Percentiles rank a stretch among this genome's conserved stretches.
These are phyloP conservation scores for Passer domesticus DNA, from an alignment of 2,113 vertebrate genomes.

Conservation along the genomic window DNA sequence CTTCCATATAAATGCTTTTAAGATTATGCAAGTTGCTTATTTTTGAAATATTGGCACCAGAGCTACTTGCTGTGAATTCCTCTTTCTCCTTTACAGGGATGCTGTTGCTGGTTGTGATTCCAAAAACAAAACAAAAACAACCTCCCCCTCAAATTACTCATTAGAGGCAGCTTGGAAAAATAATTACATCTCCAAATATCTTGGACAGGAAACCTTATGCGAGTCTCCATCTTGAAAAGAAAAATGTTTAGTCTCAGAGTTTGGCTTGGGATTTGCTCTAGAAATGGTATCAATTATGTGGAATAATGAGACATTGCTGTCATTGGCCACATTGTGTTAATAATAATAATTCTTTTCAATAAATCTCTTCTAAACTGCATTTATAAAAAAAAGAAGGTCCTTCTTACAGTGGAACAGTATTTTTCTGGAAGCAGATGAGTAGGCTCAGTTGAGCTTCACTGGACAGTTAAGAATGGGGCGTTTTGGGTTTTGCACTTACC, in stretches of 20 bases:
- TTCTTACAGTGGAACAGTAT: background rate
- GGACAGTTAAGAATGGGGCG: rapidly evolving
- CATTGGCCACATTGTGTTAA: background rate
- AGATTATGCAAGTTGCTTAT: background rate
- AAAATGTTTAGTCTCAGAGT: background rate
- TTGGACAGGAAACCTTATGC: background rate
- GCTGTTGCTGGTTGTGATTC: background rate
- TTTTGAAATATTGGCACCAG: background rate
- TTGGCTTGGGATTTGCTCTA: background rate
- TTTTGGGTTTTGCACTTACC: background rate
- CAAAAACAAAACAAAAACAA: background rate
- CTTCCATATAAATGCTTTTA: conserved; percentile 8
- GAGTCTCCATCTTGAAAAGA: background rate
- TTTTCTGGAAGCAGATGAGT: background rate
- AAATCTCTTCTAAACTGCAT: background rate
- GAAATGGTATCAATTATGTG: rapidly evolving
- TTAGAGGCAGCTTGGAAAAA: background rate
- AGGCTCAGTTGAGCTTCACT: background rate
- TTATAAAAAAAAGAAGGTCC: background rate
- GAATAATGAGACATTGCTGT: background rate
- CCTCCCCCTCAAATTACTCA: background rate
- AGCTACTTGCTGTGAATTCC: background rate
- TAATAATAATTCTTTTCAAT: background rate
- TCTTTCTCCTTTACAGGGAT: background rate
- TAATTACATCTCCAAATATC: background rate